Base-by-base conservation (phyloP, 2,888 invertebrate genomes). In the Diarsia brunnea region DNA sequence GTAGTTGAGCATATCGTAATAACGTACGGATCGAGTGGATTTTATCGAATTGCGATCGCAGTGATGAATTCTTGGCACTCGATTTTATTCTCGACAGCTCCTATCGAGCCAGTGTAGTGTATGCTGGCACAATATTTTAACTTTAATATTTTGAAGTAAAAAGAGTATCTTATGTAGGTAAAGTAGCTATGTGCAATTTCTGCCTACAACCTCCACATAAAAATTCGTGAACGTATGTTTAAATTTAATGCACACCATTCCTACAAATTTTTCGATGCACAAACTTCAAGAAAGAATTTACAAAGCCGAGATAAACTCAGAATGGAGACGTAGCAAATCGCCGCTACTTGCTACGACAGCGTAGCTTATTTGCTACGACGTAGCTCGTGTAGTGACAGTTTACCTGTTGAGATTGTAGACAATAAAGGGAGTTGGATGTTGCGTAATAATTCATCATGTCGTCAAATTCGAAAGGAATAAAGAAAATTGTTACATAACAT, bases 51-150 rank as follows among this genome's bases (percentile, higher is more conserved):
- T 78, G 69, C 82, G 24, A 82, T 82, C 47, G 11, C 47, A 60
- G 64, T 79, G 77, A 77, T 82, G 60, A 79, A 77, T 77, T 82
- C 79, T 78, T 79, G 79, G 79, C 82, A 82, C 64, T 69, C 78
- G 21, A 79, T 79, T 82, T 82, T 69, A 31, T 65, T 78, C 69
- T 45, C 14, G 69, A 8, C 79, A 77, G 45, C 69, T 64, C 47
- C 21, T 77, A 82, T 65, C 27, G 43, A 77, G 45, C 7, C 14
- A 2, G 7, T 49, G 3, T 47, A 12, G 2, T n/a, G 2, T 49
- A 55, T 49, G 31, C 31, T 31, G n/a, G 53, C 19, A 38, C n/a
- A 61, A 24, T 27, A 53, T 53, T 43, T 24, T 1, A 38, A 38
- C 51, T 53, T 19, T 16, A n/a, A 61, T 61, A 38, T 61, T 60